Base-by-base conservation (phyloP, 2,797 vertebrate species). In the Darevskia nairensis region DNA sequence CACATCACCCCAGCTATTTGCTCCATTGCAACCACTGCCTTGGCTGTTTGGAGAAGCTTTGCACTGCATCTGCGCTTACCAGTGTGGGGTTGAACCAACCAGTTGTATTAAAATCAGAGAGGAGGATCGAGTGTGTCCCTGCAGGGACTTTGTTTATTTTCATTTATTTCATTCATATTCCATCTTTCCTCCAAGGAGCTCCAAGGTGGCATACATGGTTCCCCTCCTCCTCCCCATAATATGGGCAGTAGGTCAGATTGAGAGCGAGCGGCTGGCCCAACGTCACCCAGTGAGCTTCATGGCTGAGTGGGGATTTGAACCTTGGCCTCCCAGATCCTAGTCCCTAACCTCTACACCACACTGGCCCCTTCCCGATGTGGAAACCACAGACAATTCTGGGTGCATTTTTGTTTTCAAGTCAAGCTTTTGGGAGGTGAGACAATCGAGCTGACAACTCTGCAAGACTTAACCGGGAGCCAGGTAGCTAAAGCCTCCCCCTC, bases 401-500 rank as follows among this genome's bases (percentile, higher is more conserved):
- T 55, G 0, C 6, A 11, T 84, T 88, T 50, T 82, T 55, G 4
- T 29, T 10, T 29, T 4, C 91, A 88, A 88, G 68, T 29, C 0
- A 0, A 8, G 84, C 39, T 80, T 83, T 90, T 27, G n/a, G 68
- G 15, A 10, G 39, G n/a, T 13, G 68, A 55, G 50, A 44, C n/a
- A 85, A 6, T 76, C 91, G 86, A 88, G 71, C 75, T 94, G 86
- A 91, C 39, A 89, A 85, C 86, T 85, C 3, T 27, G 39, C 89
- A 85, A 79, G 32, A 86, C 59, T 87, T 64, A 85, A 71, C 41
- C 84, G 74, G 82, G 72, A 81, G 81, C 46, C 0, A 15, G 84
- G 90, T 0, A 5, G 88, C 64, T 82, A 79, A 94, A 91, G 77
- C 89, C 90, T 82, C 3, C n/a, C 44, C n/a, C n/a, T 69, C 3